phyloP scores from a whole-genome alignment of 2,888 invertebrate species.

The Ischnura elegans region DNA sequence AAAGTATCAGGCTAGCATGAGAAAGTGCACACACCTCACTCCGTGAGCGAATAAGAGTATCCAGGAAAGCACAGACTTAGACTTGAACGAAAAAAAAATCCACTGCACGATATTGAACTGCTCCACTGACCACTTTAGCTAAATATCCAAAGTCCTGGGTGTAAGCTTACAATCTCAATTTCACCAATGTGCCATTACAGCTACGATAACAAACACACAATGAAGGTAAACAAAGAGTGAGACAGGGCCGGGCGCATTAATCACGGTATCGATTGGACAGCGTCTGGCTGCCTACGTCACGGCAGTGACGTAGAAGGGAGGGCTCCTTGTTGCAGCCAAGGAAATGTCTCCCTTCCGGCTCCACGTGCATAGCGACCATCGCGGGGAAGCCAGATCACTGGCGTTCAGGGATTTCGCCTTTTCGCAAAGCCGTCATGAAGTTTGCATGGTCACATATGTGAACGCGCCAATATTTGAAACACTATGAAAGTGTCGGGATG shows the following conservation, averaged over 20 bases:
- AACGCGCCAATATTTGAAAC: neutral
- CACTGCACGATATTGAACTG: neutral
- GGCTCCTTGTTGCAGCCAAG: neutral
- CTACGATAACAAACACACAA: neutral
- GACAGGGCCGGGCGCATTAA: neutral
- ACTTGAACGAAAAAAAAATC: neutral
- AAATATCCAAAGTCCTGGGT: neutral
- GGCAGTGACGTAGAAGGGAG: neutral
- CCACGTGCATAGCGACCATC: neutral
- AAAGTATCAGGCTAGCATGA: conserved; percentile 24
- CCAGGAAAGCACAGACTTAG: neutral
- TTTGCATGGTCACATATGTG: neutral
- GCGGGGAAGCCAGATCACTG: neutral
- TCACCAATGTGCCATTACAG: neutral
- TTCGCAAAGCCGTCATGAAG: neutral
- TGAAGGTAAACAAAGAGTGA: neutral
- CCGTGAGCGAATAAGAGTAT: neutral
- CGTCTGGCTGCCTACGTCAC: conserved; percentile 18
- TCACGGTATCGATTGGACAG: conserved; percentile 3
- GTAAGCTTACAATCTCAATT: neutral
- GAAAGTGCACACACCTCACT: neutral
- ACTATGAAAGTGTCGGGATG: neutral
- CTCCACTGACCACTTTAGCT: neutral
- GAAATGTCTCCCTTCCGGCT: neutral
- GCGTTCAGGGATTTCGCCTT: neutral